Percentiles rank a stretch among this genome's conserved stretches.
These are phyloP conservation scores for Philopotamus ludificatus DNA, from an alignment of 1,140 invertebrate species.

Conservation along the genomic window DNA sequence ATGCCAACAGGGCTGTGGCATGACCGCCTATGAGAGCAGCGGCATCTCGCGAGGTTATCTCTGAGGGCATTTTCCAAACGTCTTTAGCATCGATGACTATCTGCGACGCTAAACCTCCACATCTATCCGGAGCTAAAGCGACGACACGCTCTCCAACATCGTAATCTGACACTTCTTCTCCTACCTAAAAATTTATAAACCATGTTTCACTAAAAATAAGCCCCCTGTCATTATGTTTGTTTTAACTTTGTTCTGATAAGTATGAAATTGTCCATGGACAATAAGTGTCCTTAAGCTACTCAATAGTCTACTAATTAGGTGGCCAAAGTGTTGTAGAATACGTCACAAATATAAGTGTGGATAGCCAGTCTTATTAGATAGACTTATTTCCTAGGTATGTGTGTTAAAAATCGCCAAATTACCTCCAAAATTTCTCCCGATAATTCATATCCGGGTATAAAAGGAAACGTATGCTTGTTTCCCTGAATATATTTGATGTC, in stretches of 20 bases:
- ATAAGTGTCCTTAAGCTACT: too few relatives aligned
- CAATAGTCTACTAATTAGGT: too few relatives aligned
- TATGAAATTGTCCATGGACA: too few relatives aligned
- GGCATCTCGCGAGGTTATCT: slow-evolving; percentile 51
- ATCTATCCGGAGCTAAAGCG: slow-evolving; percentile 17
- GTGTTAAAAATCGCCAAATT: too few relatives aligned
- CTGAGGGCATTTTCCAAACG: slow-evolving; percentile 55
- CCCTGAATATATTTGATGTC: slow-evolving; percentile 48
- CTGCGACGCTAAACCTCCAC: slow-evolving; percentile 27
- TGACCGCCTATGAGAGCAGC: slow-evolving; percentile 57
- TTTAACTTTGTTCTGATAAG: too few relatives aligned
- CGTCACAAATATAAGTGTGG: too few relatives aligned
- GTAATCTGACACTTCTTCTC: slow-evolving; percentile 16
- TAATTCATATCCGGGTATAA: slow-evolving; percentile 58
- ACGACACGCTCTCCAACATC: slow-evolving; percentile 31
- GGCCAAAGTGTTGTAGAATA: too few relatives aligned
- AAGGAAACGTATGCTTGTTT: slow-evolving; percentile 47
- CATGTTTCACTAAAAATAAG: too few relatives aligned
- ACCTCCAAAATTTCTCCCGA: slow-evolving; percentile 53
- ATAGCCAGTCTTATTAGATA: too few relatives aligned
- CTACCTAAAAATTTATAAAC: slow-evolving; percentile 21
- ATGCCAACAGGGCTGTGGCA: slow-evolving; percentile 56
- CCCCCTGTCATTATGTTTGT: too few relatives aligned
- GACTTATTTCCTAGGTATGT: too few relatives aligned
- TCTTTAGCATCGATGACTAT: slow-evolving; percentile 47